phyloP scores from a whole-genome alignment of 2,888 invertebrate genomes.

The Fissipunctia ypsillon region DNA sequence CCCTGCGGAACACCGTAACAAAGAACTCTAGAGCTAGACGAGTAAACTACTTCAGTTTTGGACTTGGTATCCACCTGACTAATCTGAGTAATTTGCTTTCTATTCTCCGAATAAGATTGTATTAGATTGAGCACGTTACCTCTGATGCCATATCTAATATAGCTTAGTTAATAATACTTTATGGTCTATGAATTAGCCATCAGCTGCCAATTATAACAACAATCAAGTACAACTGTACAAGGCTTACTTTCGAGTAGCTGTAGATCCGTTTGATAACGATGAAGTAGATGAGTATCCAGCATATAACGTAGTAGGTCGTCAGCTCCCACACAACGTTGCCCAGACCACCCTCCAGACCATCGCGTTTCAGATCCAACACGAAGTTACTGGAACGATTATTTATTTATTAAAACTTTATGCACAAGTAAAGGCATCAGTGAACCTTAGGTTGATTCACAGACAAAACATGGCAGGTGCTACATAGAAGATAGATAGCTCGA shows the following conservation, averaged over 20 bases:
- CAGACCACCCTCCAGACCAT: slow-evolving; percentile 79
- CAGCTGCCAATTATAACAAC: neutral
- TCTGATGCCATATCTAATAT: too few relatives aligned
- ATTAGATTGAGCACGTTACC: too few relatives aligned
- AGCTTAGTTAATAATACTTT: too few relatives aligned
- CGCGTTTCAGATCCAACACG: slow-evolving; percentile 81
- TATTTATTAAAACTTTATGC: neutral
- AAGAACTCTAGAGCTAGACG: too few relatives aligned
- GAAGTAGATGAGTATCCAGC: slow-evolving; percentile 84
- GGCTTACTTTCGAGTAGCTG: slow-evolving; percentile 84
- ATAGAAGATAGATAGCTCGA: neutral
- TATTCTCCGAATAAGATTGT: too few relatives aligned
- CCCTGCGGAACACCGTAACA: too few relatives aligned
- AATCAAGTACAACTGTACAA: neutral
- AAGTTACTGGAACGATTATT: slow-evolving; percentile 79
- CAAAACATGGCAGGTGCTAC: neutral
- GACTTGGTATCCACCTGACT: neutral
- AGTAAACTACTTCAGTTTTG: too few relatives aligned
- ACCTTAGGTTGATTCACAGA: neutral
- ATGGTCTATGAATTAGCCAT: too few relatives aligned
- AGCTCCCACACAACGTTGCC: slow-evolving; percentile 84
- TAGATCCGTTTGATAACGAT: slow-evolving; percentile 84
- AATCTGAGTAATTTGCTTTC: too few relatives aligned
- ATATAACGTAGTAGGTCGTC: slow-evolving; percentile 79
- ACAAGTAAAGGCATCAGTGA: neutral